These are phyloP conservation scores for Chaetorhynchus papuensis DNA, from an alignment of 2,113 vertebrate genomes.

Conservation along the genomic window DNA sequence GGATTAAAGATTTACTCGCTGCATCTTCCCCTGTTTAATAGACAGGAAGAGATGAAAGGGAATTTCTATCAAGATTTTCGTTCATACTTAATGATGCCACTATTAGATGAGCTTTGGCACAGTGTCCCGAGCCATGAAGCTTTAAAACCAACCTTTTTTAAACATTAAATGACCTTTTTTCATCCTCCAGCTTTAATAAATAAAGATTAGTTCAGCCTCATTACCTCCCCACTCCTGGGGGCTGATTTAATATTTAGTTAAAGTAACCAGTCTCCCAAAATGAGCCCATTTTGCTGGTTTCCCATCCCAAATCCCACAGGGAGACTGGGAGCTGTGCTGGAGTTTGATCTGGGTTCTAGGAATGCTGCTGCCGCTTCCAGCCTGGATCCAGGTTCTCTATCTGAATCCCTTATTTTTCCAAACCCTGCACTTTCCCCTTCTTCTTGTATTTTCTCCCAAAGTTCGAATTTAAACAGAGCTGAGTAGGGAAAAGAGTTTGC, in stretches of 20 bases:
- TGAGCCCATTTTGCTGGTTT: not conserved
- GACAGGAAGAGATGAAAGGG: constrained; percentile 59
- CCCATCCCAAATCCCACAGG: not conserved
- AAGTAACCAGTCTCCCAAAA: constrained; percentile 1
- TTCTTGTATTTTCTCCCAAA: not conserved
- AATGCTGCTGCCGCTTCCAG: not conserved
- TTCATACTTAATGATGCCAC: constrained; percentile 64
- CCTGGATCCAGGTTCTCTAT: too few species aligned
- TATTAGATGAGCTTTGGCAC: constrained; percentile 60
- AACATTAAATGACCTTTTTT: constrained; percentile 72
- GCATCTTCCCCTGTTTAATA: constrained; percentile 52
- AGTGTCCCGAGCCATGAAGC: constrained; percentile 53
- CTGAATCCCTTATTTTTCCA: not conserved
- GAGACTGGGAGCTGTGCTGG: not conserved
- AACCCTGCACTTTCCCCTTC: not conserved
- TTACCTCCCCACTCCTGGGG: constrained; percentile 39
- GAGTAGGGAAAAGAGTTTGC: not conserved
- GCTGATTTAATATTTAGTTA: constrained; percentile 31
- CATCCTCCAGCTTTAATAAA: constrained; percentile 57
- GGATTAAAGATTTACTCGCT: constrained; percentile 51
- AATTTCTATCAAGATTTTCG: constrained; percentile 65
- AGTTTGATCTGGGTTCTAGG: not conserved
- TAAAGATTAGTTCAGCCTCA: constrained; percentile 58
- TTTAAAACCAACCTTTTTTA: constrained; percentile 67
- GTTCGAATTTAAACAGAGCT: not conserved